Evolutionary conservation across 2,113 vertebrate genomes (phyloP).

Genomic region (Chrysemys picta): DNA sequence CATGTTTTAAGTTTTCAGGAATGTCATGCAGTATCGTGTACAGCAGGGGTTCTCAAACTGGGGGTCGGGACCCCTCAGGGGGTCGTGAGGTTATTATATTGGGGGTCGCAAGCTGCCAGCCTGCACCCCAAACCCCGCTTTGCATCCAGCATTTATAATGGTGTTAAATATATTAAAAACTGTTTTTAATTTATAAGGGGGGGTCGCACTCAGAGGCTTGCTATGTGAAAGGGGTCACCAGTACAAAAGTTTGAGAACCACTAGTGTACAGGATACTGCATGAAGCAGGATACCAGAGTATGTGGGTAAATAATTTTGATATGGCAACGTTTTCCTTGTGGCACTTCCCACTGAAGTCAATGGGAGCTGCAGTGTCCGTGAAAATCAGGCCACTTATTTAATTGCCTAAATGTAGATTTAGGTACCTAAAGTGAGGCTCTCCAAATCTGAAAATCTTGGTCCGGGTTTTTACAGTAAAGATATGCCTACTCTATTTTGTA

Average conservation of each 20-base stretch:
- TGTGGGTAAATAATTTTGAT: neutral
- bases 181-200: too few relatives aligned
- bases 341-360: neutral
- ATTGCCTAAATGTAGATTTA: neutral
- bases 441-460: neutral
- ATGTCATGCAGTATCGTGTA: neutral
- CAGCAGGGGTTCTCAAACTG: too few relatives aligned
- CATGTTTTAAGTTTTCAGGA: neutral
- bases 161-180: too few relatives aligned
- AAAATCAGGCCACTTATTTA: neutral
- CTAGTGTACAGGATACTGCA: neutral
- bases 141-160: too few relatives aligned
- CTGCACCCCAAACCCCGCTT: too few relatives aligned
- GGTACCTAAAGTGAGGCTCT: too few relatives aligned
- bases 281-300: neutral
- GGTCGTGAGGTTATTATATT: too few relatives aligned
- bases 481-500: neutral
- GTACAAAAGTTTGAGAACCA: too few relatives aligned
- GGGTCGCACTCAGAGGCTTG: too few relatives aligned
- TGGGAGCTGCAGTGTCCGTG: neutral
- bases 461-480: neutral
- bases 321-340: neutral
- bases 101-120: too few relatives aligned
- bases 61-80: too few relatives aligned
- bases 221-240: too few relatives aligned